Base-by-base conservation (phyloP, 2,888 invertebrate species). In the Drosophila niveifrons region DNA sequence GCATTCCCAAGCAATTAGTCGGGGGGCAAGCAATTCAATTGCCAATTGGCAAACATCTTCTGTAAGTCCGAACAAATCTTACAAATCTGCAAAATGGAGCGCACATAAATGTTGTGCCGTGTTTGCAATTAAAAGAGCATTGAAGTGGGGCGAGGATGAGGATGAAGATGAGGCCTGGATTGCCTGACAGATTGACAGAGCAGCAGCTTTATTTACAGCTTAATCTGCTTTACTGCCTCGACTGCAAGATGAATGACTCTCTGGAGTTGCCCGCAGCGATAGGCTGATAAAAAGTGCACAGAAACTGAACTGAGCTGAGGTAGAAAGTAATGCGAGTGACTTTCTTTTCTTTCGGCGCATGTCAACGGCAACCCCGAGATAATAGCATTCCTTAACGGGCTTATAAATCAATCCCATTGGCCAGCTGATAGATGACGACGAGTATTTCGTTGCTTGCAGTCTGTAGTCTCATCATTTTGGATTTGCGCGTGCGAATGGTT, bases 1-100 rank as follows among this genome's bases (percentile, higher is more conserved):
- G 43, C 56, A 84, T 89, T 89, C 90, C 88, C 82, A 41, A 62
- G 82, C 88, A 83, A 83, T 83, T 83, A 89, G 82, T 64, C 51
- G 53, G 55, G 53, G 55, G 53, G 11, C 50, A 46, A 82, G 56
- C 61, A 64, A 64, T 50, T 64, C 64, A 64, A 65, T 65, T 63
- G 46, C 46, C 46, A 9, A 44, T 36, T 36, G 11, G 34, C 34
- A 34, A 51, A 47, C 74, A 56, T 17, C 17, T 44, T 9, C 17
- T 57, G 62, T 61, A 36, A 41, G 13, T 41, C 28, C 15, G 4
- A 28, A 10, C 41, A 53, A 76, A 61, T 72, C 70, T 61, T 57
- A 78, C 79, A 67, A 72, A 70, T 71, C 71, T 46, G 63, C 69
- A 52, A 89, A 83, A 89, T 88, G 88, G 86, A 88, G 90, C 90